Percentiles rank a stretch among this genome's conserved stretches.
Evolutionary conservation across 2,797 vertebrate species (phyloP).

Genomic region (Rhinophrynus dorsalis): DNA sequence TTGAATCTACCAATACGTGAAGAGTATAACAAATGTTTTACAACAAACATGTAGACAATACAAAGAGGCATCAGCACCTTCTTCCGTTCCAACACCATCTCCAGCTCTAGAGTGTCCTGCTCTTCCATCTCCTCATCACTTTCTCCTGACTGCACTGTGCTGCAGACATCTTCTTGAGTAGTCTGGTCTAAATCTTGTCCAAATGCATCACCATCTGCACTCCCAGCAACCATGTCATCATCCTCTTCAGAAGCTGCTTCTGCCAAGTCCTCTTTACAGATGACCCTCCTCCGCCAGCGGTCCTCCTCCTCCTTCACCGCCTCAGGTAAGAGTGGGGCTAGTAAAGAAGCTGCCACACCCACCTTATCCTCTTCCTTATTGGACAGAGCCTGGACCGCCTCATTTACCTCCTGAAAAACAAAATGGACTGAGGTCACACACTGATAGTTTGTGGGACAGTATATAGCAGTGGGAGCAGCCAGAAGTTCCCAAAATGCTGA

Average conservation of each 20-base stretch:
- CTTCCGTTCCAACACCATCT: slow-evolving; percentile 91
- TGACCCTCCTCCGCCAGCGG: slow-evolving; percentile 88
- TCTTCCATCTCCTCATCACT: slow-evolving; percentile 85
- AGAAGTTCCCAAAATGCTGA: too few relatives aligned
- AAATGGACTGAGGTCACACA: too few relatives aligned
- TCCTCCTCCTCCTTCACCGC: slow-evolving; percentile 95
- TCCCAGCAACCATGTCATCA: slow-evolving; percentile 49
- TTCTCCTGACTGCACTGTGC: slow-evolving; percentile 79
- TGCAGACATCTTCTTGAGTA: slow-evolving; percentile 73
- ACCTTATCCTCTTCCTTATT: slow-evolving; percentile 86
- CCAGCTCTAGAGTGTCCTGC: slow-evolving; percentile 91
- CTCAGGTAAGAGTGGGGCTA: slow-evolving; percentile 86
- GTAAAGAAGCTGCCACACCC: slow-evolving; percentile 89
- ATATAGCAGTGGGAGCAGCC: too few relatives aligned
- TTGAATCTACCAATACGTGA: too few relatives aligned
- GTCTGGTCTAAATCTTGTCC: slow-evolving; percentile 65
- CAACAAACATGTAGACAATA: too few relatives aligned
- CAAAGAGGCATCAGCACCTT: too few relatives aligned
- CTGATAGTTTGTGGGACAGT: too few relatives aligned
- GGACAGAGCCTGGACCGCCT: slow-evolving; percentile 89
- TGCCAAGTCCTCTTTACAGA: slow-evolving; percentile 78
- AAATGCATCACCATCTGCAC: slow-evolving; percentile 52
- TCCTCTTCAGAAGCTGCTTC: slow-evolving; percentile 54
- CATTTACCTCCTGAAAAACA: slow-evolving; percentile 84
- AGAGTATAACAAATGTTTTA: too few relatives aligned